Conservation (phyloP, 2,888 invertebrate genomes). For the Pyrochroa serraticornis region DNA sequence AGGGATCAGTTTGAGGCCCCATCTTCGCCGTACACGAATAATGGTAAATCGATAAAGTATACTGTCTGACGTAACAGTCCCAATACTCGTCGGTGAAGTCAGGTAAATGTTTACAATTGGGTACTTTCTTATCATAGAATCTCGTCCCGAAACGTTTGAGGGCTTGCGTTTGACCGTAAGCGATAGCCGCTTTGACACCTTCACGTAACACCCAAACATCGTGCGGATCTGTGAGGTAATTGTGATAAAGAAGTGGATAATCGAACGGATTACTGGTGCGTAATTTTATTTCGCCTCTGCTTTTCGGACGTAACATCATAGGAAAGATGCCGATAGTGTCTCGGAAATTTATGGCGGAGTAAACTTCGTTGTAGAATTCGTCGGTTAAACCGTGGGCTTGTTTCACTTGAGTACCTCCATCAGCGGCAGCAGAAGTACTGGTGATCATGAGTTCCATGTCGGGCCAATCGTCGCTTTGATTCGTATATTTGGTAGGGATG, state of each 20-base stretch:
- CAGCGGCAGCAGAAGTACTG: slow-evolving; percentile 80
- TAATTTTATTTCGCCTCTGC: slow-evolving; percentile 76
- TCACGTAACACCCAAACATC: slow-evolving; percentile 84
- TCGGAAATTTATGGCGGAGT: slow-evolving; percentile 65
- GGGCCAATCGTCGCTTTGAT: slow-evolving; percentile 86
- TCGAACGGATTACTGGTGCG: slow-evolving; percentile 68
- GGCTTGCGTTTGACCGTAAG: slow-evolving; percentile 78
- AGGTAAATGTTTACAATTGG: slow-evolving; percentile 82
- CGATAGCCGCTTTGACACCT: slow-evolving; percentile 84
- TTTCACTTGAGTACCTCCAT: slow-evolving; percentile 80
- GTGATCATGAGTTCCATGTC: slow-evolving; percentile 92
- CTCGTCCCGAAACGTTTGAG: slow-evolving; percentile 80
- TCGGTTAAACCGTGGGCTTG: slow-evolving; percentile 82
- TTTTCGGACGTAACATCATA: slow-evolving; percentile 89
- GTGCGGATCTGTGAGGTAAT: slow-evolving; percentile 86
- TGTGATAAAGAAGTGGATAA: slow-evolving; percentile 88
- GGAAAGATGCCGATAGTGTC: slow-evolving; percentile 85
- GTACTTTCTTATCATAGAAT: slow-evolving; percentile 74
- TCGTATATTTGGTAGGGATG: slow-evolving; percentile 87
- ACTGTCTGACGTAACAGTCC: slow-evolving; percentile 83
- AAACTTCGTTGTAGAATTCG: slow-evolving; percentile 80
- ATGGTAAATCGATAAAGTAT: slow-evolving; percentile 88
- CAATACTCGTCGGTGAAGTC: slow-evolving; percentile 84
- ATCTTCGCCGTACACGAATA: slow-evolving; percentile 85
- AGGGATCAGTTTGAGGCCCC: slow-evolving; percentile 77